Base-by-base conservation (phyloP, 2,797 vertebrate species). In the Diplodus puntazzo region DNA sequence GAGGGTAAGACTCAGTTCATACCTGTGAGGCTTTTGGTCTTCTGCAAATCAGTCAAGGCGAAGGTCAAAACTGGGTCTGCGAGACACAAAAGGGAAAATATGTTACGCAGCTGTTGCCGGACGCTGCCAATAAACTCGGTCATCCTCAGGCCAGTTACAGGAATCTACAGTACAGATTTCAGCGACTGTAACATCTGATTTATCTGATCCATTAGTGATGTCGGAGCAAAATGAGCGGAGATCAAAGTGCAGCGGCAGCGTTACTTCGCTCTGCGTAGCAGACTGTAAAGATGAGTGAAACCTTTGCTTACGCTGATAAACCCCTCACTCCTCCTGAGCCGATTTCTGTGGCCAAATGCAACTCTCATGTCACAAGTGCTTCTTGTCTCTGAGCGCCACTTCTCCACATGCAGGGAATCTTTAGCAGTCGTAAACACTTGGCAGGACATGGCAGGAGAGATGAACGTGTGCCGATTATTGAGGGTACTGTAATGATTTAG, bases 81-180 rank as follows among this genome's bases (percentile, higher is more conserved):
- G 76, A 81, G 62, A 86, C 72, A 90, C 77, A 91, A 86, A 89
- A 77, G 27, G 63, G 58, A 85, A 82, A 86, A 86, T 76, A 83
- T 79, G 75, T 89, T 79, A 86, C 21, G 34, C 80, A 90, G 86
- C 77, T 89, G 86, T 69, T 68, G 64, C n/a, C 39, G 66, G 58
- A 74, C 2, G 18, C 43, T 76, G 74, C 64, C 73, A 81, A 73
- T 73, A 78, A 75, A 63, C 66, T 62, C 68, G 79, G 75, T 79
- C 82, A 77, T 76, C 34, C 59, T 77, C 4, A 0, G 81, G 77
- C 30, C 77, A 87, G 78, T 69, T 62, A 48, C 63, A 67, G 60
- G 74, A 59, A 79, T 57, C 60, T 79, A 60, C 66, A 65, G 46
- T 23, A 53, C 52, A 59, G 68, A 73, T 74, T 81, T 80, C 23